Percentiles rank a stretch among this genome's conserved stretches.
phyloP scores from a whole-genome alignment of 2,888 invertebrate genomes.

The Neocrepidodera transversa region DNA sequence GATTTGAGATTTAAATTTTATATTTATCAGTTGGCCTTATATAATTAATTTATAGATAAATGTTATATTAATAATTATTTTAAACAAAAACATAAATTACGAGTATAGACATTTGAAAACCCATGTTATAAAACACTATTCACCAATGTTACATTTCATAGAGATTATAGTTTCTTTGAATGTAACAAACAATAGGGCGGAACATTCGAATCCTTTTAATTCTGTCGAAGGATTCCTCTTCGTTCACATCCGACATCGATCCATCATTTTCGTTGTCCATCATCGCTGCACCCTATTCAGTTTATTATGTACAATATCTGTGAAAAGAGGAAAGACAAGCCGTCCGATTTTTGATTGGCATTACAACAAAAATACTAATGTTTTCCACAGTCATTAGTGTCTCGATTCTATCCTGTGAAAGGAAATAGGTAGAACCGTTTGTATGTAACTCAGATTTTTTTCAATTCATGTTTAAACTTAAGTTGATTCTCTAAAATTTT shows the following conservation, averaged over 20 bases:
- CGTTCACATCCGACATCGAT: slow-evolving; percentile 27
- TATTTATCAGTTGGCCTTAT: too few species aligned
- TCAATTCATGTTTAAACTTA: too few species aligned
- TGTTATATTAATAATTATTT: too few species aligned
- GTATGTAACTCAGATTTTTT: too few species aligned
- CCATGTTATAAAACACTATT: too few species aligned
- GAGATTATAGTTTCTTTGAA: slow-evolving; percentile 9
- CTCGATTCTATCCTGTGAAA: slow-evolving; percentile 4
- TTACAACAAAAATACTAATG: slow-evolving; percentile 9
- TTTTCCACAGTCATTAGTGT: slow-evolving; percentile 12
- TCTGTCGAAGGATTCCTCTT: slow-evolving; percentile 21
- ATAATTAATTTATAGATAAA: too few species aligned
- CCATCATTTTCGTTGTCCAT: slow-evolving; percentile 32
- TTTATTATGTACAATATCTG: slow-evolving; percentile 21
- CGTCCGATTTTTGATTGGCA: slow-evolving; percentile 20
- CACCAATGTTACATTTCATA: not conserved
- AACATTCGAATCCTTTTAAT: slow-evolving; percentile 26
- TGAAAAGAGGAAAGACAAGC: slow-evolving; percentile 3
- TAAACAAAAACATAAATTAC: too few species aligned
- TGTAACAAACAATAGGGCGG: slow-evolving; percentile 19
- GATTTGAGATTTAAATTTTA: too few species aligned
- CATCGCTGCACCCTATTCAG: slow-evolving; percentile 24
- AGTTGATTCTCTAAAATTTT: too few species aligned
- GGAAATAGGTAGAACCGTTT: not conserved
- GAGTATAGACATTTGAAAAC: too few species aligned